A percentile compares a stretch with the other conserved stretches of the same genome.
Evolutionary conservation across 2,888 invertebrate species (phyloP).

Genomic region (Drosophila hamatofila): DNA sequence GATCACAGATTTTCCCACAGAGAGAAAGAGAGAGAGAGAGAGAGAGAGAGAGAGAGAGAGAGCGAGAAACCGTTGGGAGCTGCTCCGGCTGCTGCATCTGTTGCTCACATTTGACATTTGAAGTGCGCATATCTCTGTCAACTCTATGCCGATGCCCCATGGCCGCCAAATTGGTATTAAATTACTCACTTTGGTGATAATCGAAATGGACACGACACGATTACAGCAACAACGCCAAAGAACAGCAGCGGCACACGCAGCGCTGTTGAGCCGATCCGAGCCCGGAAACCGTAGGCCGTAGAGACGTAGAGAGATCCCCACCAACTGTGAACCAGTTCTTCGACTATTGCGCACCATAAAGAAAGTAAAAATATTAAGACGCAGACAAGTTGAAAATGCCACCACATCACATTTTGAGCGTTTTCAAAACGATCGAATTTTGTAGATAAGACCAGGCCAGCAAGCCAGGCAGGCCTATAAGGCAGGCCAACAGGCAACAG

Average conservation of each 20-base stretch:
- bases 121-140: constrained; percentile 79
- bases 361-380: constrained; percentile 82
- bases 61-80: neutral
- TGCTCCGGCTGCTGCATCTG: constrained; percentile 57
- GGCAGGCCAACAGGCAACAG: constrained; percentile 9
- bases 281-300: constrained; percentile 7
- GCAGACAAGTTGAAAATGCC: constrained; percentile 84
- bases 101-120: constrained; percentile 81
- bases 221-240: constrained; percentile 65
- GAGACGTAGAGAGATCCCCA: neutral
- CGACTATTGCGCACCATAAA: constrained; percentile 63
- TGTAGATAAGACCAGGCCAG: constrained; percentile 70
- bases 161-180: constrained; percentile 81
- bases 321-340: constrained; percentile 70
- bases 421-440: constrained; percentile 84
- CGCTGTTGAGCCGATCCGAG: constrained; percentile 1
- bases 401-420: constrained; percentile 83
- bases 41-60: neutral
- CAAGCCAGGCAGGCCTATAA: neutral
- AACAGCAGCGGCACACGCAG: constrained; percentile 19
- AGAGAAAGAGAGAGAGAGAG: constrained; percentile 1
- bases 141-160: constrained; percentile 69
- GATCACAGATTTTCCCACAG: constrained; percentile 65
- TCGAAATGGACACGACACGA: constrained; percentile 80
- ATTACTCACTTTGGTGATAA: constrained; percentile 81